phyloP scores from a whole-genome alignment of 2,113 vertebrate species.

The Etheostoma cragini region DNA sequence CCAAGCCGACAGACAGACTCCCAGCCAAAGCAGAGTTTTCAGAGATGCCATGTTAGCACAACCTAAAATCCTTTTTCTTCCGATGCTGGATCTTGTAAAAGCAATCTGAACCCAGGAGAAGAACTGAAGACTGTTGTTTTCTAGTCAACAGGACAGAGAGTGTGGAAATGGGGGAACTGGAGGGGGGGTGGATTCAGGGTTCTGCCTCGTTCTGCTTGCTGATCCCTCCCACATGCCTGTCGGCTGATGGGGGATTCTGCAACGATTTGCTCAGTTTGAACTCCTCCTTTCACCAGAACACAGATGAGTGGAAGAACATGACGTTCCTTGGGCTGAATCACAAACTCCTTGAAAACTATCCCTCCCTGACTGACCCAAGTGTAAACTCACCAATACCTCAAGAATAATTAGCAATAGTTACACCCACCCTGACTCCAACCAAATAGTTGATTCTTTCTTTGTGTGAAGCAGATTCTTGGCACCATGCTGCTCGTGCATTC shows the following conservation, averaged over 20 bases:
- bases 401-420: not conserved
- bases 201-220: constrained; percentile 34
- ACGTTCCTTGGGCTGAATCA: not conserved
- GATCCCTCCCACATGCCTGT: constrained; percentile 60
- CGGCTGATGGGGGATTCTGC: constrained; percentile 1
- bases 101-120: not conserved
- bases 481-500: not conserved
- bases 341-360: not conserved
- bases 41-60: constrained; percentile 36
- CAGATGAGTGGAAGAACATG: not conserved
- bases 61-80: not conserved
- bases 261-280: not conserved
- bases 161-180: constrained; percentile 4
- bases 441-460: not conserved
- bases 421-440: not conserved
- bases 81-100: not conserved
- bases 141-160: constrained; percentile 1
- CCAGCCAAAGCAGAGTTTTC: constrained; percentile 42
- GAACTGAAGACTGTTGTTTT: not conserved
- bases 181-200: constrained; percentile 20
- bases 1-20: constrained; percentile 40
- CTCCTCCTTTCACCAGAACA: not conserved
- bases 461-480: not conserved
- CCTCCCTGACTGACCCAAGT: not conserved
- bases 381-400: not conserved